A percentile compares a stretch with the other conserved stretches of the same genome.
Evolutionary conservation across 1,140 invertebrate genomes (phyloP).

Genomic region (Sycophila sp.): DNA sequence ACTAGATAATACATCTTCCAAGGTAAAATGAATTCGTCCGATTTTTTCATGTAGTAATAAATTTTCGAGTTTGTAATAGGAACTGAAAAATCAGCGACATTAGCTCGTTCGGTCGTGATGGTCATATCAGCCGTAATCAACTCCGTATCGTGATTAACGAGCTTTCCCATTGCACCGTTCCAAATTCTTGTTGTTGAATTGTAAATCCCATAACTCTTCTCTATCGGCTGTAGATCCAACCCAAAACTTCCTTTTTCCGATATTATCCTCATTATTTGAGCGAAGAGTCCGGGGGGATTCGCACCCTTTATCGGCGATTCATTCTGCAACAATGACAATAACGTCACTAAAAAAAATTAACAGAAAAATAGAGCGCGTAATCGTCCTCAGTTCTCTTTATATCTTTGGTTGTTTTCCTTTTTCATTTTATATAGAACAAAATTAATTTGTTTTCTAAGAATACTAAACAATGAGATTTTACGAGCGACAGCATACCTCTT

Average conservation of each 20-base stretch:
- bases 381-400: too few relatives aligned
- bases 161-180: constrained; percentile 1
- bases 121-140: neutral
- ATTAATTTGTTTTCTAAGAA: too few relatives aligned
- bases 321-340: too few relatives aligned
- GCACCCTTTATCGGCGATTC: too few relatives aligned
- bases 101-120: neutral
- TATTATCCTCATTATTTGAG: neutral
- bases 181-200: neutral
- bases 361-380: too few relatives aligned
- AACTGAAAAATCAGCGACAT: neutral
- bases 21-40: too few relatives aligned
- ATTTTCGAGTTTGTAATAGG: neutral
- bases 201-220: neutral
- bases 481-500: too few relatives aligned
- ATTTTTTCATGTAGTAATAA: neutral
- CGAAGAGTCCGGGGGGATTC: neutral
- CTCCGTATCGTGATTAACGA: neutral
- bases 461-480: too few relatives aligned
- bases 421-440: too few relatives aligned
- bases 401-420: too few relatives aligned
- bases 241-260: neutral
- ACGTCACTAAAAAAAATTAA: too few relatives aligned
- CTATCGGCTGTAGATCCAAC: neutral
- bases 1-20: too few relatives aligned